A percentile compares a stretch with the other conserved stretches of the same genome.
Evolutionary conservation across 2,888 invertebrate genomes (phyloP).

Genomic region (Augiades crinisus): DNA sequence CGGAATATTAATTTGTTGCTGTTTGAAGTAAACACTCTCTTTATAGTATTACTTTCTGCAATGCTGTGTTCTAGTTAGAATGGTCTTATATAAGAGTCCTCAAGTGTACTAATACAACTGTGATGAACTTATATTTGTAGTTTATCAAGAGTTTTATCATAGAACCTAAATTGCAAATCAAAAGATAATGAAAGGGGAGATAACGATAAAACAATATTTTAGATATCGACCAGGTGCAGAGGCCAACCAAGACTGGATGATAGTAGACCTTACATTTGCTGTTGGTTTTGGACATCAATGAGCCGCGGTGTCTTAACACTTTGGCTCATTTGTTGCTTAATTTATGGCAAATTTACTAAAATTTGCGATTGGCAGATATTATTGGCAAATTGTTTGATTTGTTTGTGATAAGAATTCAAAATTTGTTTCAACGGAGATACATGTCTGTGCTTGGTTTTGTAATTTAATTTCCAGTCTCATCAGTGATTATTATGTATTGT

Average conservation of each 20-base stretch:
- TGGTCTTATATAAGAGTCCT: no score
- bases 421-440: background rate
- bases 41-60: no score
- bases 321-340: background rate
- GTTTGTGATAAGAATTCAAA: slow-evolving; percentile 3
- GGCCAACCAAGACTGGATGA: background rate
- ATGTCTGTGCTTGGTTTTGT: background rate
- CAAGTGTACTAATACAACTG: no score
- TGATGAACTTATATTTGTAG: no score
- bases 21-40: no score
- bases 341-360: background rate
- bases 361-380: background rate
- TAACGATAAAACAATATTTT: no score
- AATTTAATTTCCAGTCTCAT: background rate
- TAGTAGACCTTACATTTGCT: background rate
- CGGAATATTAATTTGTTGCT: no score
- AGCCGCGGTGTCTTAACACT: background rate
- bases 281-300: background rate
- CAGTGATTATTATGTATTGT: background rate
- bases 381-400: background rate
- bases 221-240: no score
- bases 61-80: no score
- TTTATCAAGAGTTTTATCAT: no score
- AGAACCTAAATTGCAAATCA: no score
- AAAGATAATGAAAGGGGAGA: no score